A percentile compares a stretch with the other conserved stretches of the same genome.
Evolutionary conservation across 2,113 vertebrate genomes (phyloP).

Genomic region (Colaptes auratus): DNA sequence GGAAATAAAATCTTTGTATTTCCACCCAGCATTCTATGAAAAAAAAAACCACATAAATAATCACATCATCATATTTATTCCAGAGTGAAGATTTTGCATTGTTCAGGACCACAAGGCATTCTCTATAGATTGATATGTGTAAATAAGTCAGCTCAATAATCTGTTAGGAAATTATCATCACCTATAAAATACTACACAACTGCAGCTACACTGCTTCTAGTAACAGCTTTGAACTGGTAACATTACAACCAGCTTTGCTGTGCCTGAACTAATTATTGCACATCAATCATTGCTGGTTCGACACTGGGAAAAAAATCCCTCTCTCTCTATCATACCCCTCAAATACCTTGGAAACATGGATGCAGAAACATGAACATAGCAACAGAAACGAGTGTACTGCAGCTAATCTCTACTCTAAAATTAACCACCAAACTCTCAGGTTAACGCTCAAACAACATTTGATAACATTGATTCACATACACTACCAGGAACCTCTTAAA

Average conservation of each 20-base stretch:
- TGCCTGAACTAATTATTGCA: not conserved
- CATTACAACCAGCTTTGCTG: not conserved
- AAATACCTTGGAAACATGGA: not conserved
- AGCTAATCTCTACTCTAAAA: not conserved
- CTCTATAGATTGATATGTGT: not conserved
- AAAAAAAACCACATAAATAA: not conserved
- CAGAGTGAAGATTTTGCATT: not conserved
- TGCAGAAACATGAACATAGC: not conserved
- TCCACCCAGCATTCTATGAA: not conserved
- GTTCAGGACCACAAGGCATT: not conserved
- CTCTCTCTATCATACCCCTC: not conserved
- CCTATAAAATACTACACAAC: not conserved
- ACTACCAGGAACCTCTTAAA: not conserved
- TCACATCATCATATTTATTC: not conserved
- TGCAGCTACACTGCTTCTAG: not conserved
- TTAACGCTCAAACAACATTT: not conserved
- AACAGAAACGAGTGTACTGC: not conserved
- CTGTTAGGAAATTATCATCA: not conserved
- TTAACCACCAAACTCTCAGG: not conserved
- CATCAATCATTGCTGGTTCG: not conserved
- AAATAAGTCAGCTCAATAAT: not conserved
- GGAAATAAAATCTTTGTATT: not conserved
- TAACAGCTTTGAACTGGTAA: not conserved
- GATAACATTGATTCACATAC: not conserved
- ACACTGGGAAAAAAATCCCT: not conserved